These are phyloP conservation scores for Genyomyrus donnyi DNA, from an alignment of 2,113 vertebrate genomes.

Conservation along the genomic window DNA sequence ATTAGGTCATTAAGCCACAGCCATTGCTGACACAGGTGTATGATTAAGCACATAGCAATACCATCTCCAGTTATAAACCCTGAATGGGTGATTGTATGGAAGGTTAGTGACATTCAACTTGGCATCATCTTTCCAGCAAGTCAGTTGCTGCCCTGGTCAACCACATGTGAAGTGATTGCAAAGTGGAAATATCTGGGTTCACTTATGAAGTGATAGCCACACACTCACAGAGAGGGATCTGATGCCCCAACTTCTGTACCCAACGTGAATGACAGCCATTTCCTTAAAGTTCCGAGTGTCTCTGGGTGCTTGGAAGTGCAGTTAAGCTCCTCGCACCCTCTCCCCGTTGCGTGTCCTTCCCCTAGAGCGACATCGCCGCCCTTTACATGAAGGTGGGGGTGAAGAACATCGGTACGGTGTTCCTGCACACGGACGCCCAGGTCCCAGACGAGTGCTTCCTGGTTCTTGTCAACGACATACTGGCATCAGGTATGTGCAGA, in stretches of 20 bases:
- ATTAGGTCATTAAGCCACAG: neutral
- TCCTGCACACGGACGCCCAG: constrained; percentile 60
- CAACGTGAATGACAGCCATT: neutral
- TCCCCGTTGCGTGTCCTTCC: constrained; percentile 10
- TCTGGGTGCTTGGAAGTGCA: neutral
- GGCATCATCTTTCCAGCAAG: neutral
- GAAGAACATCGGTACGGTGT: constrained; percentile 60
- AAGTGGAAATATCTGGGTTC: neutral
- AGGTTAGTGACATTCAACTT: neutral
- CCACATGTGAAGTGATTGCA: neutral
- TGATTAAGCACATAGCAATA: neutral
- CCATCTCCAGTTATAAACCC: neutral
- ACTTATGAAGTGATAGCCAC: neutral
- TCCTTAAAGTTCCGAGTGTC: neutral
- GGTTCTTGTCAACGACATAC: constrained; percentile 59
- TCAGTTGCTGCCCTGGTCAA: neutral
- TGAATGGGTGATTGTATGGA: neutral
- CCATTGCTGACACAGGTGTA: neutral
- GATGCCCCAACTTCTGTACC: neutral
- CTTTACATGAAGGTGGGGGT: constrained; percentile 69
- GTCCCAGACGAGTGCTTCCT: constrained; percentile 63
- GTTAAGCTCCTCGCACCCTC: neutral
- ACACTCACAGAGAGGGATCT: neutral
- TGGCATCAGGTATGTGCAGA: constrained; percentile 54
- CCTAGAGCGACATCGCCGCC: constrained; percentile 61